These are phyloP conservation scores for Nomada lathburiana DNA, from an alignment of 2,888 invertebrate species.

Conservation along the genomic window DNA sequence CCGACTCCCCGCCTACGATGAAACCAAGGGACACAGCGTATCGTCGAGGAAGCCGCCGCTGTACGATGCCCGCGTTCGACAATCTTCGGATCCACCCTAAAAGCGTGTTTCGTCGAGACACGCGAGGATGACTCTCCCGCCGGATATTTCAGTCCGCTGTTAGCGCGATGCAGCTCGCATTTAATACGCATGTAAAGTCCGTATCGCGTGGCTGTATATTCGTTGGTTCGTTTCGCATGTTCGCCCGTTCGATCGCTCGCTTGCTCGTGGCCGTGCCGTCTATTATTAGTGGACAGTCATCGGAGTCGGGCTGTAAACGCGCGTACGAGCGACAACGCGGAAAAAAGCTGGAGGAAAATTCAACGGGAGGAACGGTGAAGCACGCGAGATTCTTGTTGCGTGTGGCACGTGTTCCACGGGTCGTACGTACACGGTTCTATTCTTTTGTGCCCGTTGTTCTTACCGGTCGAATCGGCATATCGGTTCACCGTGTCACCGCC, in stretches of 20 bases:
- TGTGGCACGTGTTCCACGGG: conserved; percentile 31
- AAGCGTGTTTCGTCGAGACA: conserved; percentile 43
- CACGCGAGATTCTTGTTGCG: conserved; percentile 43
- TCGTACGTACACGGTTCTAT: background rate
- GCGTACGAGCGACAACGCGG: conserved; percentile 65
- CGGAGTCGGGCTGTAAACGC: conserved; percentile 72
- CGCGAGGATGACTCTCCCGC: conserved; percentile 58
- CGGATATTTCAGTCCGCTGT: conserved; percentile 70
- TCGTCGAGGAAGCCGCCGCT: background rate
- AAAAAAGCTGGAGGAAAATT: conserved; percentile 65
- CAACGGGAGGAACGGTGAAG: conserved; percentile 40
- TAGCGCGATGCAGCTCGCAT: conserved; percentile 52
- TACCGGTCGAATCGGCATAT: too few species aligned
- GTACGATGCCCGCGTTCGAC: conserved; percentile 16
- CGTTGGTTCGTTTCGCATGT: conserved; percentile 43
- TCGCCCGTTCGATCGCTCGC: conserved; percentile 40
- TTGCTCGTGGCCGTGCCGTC: conserved; percentile 53
- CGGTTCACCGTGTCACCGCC: conserved; percentile 14
- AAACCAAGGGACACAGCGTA: conserved; percentile 4
- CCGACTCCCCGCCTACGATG: background rate
- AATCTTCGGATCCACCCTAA: conserved; percentile 47
- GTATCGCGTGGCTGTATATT: conserved; percentile 56
- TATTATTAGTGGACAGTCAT: conserved; percentile 83
- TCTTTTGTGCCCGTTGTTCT: background rate
- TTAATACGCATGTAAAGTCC: conserved; percentile 52